A percentile compares a stretch with the other conserved stretches of the same genome.
Evolutionary conservation across 2,113 vertebrate species (phyloP).

Genomic region (Rhipidura dahli): DNA sequence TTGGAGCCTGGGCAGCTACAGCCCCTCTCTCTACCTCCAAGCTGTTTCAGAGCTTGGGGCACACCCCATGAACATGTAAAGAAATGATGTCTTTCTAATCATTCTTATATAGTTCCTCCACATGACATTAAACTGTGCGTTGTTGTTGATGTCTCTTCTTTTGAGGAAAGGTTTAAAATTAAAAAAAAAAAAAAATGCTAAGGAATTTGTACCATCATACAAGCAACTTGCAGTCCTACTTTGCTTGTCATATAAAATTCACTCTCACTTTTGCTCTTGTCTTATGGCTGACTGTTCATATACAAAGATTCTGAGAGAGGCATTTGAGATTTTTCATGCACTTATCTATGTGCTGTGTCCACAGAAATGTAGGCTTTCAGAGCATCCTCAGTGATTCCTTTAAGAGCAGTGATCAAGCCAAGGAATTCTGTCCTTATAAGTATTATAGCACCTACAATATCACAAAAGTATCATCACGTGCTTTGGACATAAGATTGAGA

Average conservation of each 20-base stretch:
- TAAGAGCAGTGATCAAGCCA: background rate
- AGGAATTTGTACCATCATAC: background rate
- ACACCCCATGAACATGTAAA: background rate
- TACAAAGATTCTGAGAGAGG: background rate
- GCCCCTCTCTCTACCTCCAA: background rate
- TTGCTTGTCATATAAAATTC: background rate
- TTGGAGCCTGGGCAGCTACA: background rate
- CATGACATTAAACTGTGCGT: rapidly evolving
- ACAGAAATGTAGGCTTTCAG: background rate
- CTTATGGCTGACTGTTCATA: background rate
- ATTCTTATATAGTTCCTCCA: background rate
- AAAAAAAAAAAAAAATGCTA: background rate
- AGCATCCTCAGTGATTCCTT: background rate
- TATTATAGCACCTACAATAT: background rate
- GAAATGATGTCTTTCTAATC: background rate
- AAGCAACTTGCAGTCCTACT: background rate
- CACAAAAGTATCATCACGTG: background rate
- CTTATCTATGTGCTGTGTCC: background rate
- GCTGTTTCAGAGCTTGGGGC: background rate
- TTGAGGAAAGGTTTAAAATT: background rate
- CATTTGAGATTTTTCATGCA: background rate
- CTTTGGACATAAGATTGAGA: background rate
- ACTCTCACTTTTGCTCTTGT: background rate
- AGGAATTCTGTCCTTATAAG: background rate
- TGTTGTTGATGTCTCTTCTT: background rate